phyloP scores from a whole-genome alignment of 2,113 vertebrate genomes.

The Erpornis zantholeuca region DNA sequence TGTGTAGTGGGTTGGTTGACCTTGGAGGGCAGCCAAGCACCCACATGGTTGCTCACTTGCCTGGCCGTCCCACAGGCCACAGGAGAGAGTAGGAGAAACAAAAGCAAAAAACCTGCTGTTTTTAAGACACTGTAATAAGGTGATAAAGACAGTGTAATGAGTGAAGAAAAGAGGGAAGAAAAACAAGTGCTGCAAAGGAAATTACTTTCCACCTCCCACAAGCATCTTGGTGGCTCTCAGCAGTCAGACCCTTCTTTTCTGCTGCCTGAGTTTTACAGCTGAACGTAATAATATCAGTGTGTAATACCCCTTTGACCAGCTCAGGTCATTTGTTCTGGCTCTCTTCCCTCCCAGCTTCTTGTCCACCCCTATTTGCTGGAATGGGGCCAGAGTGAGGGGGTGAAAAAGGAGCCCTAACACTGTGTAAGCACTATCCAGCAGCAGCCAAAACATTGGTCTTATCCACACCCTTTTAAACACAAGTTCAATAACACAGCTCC shows the following conservation, averaged over 20 bases:
- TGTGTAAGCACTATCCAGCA: neutral
- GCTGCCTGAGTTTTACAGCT: neutral
- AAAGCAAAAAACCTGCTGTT: neutral
- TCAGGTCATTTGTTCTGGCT: neutral
- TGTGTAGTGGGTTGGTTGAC: neutral
- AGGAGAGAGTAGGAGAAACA: neutral
- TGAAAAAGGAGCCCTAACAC: neutral
- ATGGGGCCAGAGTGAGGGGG: neutral
- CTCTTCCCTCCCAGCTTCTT: neutral
- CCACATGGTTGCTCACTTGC: neutral
- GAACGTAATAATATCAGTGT: neutral
- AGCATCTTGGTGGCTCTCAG: neutral
- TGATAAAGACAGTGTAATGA: neutral
- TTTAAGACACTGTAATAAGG: neutral
- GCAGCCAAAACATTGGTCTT: neutral
- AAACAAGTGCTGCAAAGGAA: neutral
- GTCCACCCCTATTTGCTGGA: neutral
- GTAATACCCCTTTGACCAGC: neutral
- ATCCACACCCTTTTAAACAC: neutral
- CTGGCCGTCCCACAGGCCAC: neutral
- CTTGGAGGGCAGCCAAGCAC: neutral
- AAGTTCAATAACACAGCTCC: neutral
- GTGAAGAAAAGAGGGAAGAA: neutral
- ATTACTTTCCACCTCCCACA: neutral
- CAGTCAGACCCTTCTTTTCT: neutral